Evolutionary conservation across 2,797 vertebrate species (phyloP), one percentile per base, ranked within the genome.

Genomic region (Molossus alvarezi): DNA sequence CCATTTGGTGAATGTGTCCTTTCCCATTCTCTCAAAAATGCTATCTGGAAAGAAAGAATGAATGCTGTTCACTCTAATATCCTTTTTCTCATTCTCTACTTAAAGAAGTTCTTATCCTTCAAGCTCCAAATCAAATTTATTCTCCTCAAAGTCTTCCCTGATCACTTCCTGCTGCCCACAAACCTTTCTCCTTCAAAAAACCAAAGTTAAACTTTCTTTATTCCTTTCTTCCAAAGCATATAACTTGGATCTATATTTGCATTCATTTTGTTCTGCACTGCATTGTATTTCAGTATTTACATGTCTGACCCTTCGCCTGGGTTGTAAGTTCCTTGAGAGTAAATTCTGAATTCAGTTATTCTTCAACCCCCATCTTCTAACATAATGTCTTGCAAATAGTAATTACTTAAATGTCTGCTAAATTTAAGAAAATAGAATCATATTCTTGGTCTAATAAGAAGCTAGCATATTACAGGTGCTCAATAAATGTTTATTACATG

Each of bases 381-480:
- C 76, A 88, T 71, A 83, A 76, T 65, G 18, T 20, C 45, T 77
- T 79, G 18, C 53, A 92, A 90, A 86, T 10, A 81, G 53, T 48
- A 37, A 88, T 81, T 79, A 87, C 53, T 91, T 89, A 93, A 94
- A 67, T 77, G 48, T 75, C 81, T 95, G 41, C 37, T 93, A 83
- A 73, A 51, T 86, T 94, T 53, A 85, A 88, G 83, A 94, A 92
- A 77, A 84, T 8, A 91, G 53, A 95, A 90, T 77, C 67, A 76
- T 21, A 58, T 57, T 64, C 60, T 95, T 88, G 18, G 29, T 91
- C 71, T 86, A 92, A 64, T 69, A 94, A 84, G 62, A 95, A 73
- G n/a, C 14, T n/a, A 81, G 48, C 33, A 93, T 58, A 89, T 41
- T 86, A 58, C 21, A 89, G 37, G 75, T 76, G 10, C 80, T 94